Percentiles rank a stretch among this genome's conserved stretches.
phyloP scores from a whole-genome alignment of 2,113 vertebrate genomes.

The Octodon degus region DNA sequence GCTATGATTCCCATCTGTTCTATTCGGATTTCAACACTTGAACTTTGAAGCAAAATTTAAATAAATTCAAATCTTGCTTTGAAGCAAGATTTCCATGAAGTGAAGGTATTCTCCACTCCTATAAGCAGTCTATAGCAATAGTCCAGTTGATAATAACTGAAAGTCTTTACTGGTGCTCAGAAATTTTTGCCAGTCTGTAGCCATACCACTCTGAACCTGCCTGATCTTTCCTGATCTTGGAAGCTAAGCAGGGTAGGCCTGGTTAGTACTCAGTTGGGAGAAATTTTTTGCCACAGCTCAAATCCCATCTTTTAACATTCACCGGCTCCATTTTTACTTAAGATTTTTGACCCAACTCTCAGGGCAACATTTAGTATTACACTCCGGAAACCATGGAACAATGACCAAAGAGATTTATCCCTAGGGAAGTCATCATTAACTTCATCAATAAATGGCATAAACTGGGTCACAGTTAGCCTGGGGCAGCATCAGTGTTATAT shows the following conservation, averaged over 20 bases:
- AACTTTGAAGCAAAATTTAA: not conserved
- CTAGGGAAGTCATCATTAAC: not conserved
- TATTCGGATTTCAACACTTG: not conserved
- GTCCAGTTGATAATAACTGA: not conserved
- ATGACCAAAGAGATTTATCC: not conserved
- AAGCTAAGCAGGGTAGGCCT: too few species aligned
- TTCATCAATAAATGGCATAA: slow-evolving; percentile 34
- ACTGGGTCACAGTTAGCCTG: not conserved
- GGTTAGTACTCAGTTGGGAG: not conserved
- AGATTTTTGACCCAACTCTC: slow-evolving; percentile 32
- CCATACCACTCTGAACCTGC: too few species aligned
- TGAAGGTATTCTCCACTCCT: too few species aligned
- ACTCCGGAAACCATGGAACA: not conserved
- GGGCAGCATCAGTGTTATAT: not conserved
- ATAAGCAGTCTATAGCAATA: not conserved
- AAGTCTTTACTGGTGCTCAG: slow-evolving; percentile 49
- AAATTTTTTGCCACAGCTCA: slow-evolving; percentile 42
- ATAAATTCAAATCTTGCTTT: too few species aligned
- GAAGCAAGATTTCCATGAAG: too few species aligned
- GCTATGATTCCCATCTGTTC: not conserved
- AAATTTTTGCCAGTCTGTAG: slow-evolving; percentile 14
- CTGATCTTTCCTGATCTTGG: too few species aligned
- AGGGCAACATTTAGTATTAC: not conserved
- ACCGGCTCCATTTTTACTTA: slow-evolving; percentile 41
- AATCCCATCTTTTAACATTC: slow-evolving; percentile 33